Evolutionary conservation across 2,888 invertebrate species (phyloP).

Genomic region (Rhamphomyia laevipes): DNA sequence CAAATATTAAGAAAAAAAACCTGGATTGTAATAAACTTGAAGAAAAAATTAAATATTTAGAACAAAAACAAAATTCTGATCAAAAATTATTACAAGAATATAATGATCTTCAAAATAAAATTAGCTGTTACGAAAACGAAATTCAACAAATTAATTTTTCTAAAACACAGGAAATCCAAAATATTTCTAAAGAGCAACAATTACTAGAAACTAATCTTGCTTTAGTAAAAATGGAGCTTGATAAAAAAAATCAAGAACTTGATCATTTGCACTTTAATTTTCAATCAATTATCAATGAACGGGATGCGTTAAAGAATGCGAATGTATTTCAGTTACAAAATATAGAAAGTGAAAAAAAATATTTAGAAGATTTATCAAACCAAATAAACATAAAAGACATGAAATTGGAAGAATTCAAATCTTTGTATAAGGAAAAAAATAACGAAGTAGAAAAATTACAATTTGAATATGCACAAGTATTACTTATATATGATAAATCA

Average conservation of each 20-base stretch:
- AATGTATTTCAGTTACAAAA: conserved; percentile 16
- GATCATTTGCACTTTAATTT: not conserved
- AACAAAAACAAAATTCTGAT: too few species aligned
- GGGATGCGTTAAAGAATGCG: conserved; percentile 5
- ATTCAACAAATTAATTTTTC: too few species aligned
- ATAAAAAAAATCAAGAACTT: conserved; percentile 8
- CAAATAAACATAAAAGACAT: conserved; percentile 42
- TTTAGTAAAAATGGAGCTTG: not conserved
- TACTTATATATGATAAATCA: conserved; percentile 21
- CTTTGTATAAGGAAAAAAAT: conserved; percentile 43
- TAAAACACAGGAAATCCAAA: too few species aligned
- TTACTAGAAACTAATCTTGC: conserved; percentile 2
- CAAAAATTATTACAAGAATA: too few species aligned
- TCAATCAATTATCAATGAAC: too few species aligned
- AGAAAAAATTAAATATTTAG: too few species aligned
- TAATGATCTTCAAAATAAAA: too few species aligned
- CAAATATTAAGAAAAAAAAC: conserved; percentile 62
- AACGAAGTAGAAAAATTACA: conserved; percentile 41
- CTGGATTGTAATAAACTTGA: conserved; percentile 25
- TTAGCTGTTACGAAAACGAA: too few species aligned
- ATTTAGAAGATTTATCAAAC: conserved; percentile 39
- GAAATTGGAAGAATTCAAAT: conserved; percentile 42
- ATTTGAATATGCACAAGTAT: conserved; percentile 21
- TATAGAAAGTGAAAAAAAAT: conserved; percentile 36
- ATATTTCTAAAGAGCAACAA: conserved; percentile 27